A percentile compares a stretch with the other conserved stretches of the same genome.
Conservation (phyloP, 2,888 invertebrate species). For the Hypsopygia costalis region DNA sequence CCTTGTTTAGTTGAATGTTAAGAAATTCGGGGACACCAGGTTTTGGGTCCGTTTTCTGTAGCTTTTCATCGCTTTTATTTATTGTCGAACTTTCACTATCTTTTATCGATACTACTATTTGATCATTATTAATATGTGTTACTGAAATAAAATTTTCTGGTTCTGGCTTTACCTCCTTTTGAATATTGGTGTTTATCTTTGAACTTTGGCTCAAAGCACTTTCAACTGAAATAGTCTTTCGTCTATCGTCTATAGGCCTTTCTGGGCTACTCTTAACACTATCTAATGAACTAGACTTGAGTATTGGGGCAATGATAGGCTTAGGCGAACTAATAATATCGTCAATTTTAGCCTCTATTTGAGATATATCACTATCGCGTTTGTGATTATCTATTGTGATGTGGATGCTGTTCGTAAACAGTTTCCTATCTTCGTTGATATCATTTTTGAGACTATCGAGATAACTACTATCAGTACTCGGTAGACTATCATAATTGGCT, state of each 20-base stretch:
- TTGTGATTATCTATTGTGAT: constrained; percentile 60
- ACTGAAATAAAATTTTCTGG: constrained; percentile 77
- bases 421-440: constrained; percentile 54
- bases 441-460: constrained; percentile 71
- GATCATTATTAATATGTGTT: constrained; percentile 79
- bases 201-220: constrained; percentile 55
- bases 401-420: constrained; percentile 66
- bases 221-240: constrained; percentile 75
- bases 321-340: constrained; percentile 77
- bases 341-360: constrained; percentile 78
- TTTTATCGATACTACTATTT: constrained; percentile 35
- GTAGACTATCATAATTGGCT: constrained; percentile 66
- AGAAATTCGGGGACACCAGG: constrained; percentile 83
- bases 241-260: constrained; percentile 61
- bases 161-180: constrained; percentile 47
- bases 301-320: constrained; percentile 70
- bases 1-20: constrained; percentile 85
- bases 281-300: constrained; percentile 79
- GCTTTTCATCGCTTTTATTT: constrained; percentile 61
- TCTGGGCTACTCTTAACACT: constrained; percentile 81
- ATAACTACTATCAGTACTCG: constrained; percentile 72
- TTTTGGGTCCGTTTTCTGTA: constrained; percentile 45
- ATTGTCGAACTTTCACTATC: constrained; percentile 40
- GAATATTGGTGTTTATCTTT: constrained; percentile 25
- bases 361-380: constrained; percentile 73